Evolutionary conservation across 1,140 invertebrate genomes (phyloP), one percentile per base, ranked within the genome.

Genomic region (Orussus abietinus): DNA sequence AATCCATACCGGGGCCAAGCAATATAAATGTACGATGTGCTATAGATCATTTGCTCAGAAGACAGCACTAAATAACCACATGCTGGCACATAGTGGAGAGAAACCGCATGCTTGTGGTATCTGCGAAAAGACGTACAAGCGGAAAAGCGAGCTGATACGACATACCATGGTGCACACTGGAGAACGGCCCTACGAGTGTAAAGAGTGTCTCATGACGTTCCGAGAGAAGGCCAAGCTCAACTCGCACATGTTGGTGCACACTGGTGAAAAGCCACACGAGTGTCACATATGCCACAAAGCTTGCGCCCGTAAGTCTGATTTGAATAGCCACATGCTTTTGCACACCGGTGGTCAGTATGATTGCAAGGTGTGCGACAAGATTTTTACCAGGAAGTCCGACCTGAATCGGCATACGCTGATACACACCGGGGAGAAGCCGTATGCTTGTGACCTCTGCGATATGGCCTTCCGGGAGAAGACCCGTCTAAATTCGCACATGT

Each of bases 171-270:
- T 75, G 3, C 76, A 79, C 42, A 76, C 71, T 3, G 76, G 75
- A 4, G 74, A 76, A 43, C 69, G 73, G 64, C 80, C 70, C 33
- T 80, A 65, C 50, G 76, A 72, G 41, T 79, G 77, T 46, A 69
- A 75, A 43, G 63, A 72, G 13, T 80, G 79, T 48, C 58, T 72
- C 4, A 78, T 76, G 64, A 75, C 72, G 11, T 80, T 79, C 51
- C 61, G 71, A 1, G 66, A 71, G 36, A 72, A 67, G 74, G 86
- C 67, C 6, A 70, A 73, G 58, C 61, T 87, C 7, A 74, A 83
- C 53, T 86, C 83, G 11, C 85, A 87, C 56, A 83, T 86, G 66
- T 38, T 70, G 0, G 84, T 86, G 0, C 85, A 88, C 37, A 87
- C 85, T 1, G 85, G 84, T 5, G 69, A 73, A 29, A 73, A 71